Evolutionary conservation across 2,113 vertebrate species (phyloP).

Genomic region (Syrmaticus mikado): DNA sequence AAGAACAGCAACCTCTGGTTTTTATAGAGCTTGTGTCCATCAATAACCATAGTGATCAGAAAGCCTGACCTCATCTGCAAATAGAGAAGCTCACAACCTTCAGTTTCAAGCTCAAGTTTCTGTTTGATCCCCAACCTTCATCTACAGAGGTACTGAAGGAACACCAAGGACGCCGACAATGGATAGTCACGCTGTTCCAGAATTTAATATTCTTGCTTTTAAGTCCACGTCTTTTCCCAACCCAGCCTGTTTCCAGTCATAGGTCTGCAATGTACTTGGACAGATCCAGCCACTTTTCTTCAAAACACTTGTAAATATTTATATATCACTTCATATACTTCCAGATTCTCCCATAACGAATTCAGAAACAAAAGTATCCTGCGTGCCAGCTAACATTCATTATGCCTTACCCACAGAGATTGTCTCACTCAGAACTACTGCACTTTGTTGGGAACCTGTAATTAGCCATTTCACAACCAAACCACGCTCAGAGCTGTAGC

Average conservation of each 20-base stretch:
- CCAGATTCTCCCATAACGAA: not conserved
- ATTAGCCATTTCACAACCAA: not conserved
- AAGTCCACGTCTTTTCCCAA: not conserved
- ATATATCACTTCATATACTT: not conserved
- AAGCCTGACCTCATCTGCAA: not conserved
- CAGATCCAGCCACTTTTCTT: not conserved
- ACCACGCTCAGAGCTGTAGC: rapidly evolving
- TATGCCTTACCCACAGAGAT: not conserved
- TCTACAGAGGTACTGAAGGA: rapidly evolving
- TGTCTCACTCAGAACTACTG: too few relatives aligned
- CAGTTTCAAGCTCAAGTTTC: not conserved
- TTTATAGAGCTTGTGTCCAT: not conserved
- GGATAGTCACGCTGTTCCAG: rapidly evolving
- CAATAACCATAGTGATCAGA: not conserved
- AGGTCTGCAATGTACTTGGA: not conserved
- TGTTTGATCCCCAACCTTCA: not conserved
- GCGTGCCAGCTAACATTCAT: too few relatives aligned
- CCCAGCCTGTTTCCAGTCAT: not conserved
- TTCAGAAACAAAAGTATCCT: not conserved
- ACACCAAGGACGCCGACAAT: not conserved
- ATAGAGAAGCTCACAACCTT: not conserved
- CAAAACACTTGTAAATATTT: not conserved
- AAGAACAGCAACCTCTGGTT: not conserved
- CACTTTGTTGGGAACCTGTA: rapidly evolving
- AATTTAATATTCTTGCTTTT: not conserved